phyloP scores from a whole-genome alignment of 2,797 vertebrate genomes.

The Scarus forsteni region DNA sequence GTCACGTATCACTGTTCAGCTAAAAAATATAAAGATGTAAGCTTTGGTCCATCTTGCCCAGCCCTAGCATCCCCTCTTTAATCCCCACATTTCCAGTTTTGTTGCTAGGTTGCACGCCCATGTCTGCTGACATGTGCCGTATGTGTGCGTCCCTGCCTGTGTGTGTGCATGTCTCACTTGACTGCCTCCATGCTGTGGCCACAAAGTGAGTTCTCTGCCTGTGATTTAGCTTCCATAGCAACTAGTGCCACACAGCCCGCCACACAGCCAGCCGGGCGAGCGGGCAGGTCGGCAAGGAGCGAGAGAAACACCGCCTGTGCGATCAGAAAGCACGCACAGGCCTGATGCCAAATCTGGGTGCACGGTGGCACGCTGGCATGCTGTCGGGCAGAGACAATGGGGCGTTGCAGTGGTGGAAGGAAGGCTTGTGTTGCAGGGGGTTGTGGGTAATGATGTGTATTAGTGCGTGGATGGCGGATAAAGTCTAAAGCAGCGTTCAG shows the following conservation, averaged over 20 bases:
- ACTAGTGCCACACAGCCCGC: constrained; percentile 66
- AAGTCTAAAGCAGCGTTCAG: constrained; percentile 54
- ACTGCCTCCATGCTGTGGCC: constrained; percentile 52
- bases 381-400: constrained; percentile 69
- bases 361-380: constrained; percentile 58
- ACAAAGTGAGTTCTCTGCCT: constrained; percentile 64
- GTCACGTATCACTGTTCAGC: no score
- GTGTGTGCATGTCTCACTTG: constrained; percentile 43
- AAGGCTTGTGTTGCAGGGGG: constrained; percentile 9
- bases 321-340: constrained; percentile 72
- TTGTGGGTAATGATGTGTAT: constrained; percentile 47
- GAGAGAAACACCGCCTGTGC: constrained; percentile 66
- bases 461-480: constrained; percentile 66
- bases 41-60: no score
- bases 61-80: not conserved
- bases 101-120: constrained; percentile 62
- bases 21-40: no score
- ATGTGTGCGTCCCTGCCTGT: constrained; percentile 21
- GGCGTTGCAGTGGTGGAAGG: constrained; percentile 59
- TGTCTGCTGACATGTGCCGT: constrained; percentile 20
- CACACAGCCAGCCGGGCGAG: constrained; percentile 36
- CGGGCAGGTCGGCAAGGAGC: constrained; percentile 56
- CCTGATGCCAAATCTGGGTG: constrained; percentile 60
- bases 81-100: constrained; percentile 24
- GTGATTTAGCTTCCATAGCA: constrained; percentile 81